Conservation (phyloP, 2,888 invertebrate genomes). For the Stenichneumon culpator region DNA sequence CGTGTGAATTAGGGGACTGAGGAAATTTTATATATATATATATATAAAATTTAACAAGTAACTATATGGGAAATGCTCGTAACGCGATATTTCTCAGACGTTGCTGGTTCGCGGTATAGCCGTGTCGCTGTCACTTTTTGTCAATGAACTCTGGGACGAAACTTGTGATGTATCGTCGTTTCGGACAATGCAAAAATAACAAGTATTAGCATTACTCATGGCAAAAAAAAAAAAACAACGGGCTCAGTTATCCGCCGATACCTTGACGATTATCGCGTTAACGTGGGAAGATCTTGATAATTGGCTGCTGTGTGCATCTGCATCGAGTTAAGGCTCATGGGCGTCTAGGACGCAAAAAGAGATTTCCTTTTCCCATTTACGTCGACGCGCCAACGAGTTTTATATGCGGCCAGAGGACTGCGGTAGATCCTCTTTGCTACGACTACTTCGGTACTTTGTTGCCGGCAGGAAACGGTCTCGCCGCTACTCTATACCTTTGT, state of each 20-base stretch:
- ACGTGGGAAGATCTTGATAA: constrained; percentile 75
- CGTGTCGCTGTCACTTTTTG: constrained; percentile 54
- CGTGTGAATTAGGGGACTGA: no score
- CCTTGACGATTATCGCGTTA: constrained; percentile 69
- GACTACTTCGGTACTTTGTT: constrained; percentile 1
- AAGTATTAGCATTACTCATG: constrained; percentile 43
- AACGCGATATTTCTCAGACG: constrained; percentile 41
- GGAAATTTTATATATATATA: not conserved
- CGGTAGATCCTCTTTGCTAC: constrained; percentile 57
- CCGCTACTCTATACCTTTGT: constrained; percentile 41
- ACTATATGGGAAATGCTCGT: constrained; percentile 3
- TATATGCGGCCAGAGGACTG: constrained; percentile 48
- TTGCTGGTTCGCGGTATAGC: not conserved
- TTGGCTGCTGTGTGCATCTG: constrained; percentile 69
- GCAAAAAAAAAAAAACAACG: constrained; percentile 23
- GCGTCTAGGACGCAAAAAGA: constrained; percentile 68
- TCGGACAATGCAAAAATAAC: constrained; percentile 57
- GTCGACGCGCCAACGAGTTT: constrained; percentile 69
- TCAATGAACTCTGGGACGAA: constrained; percentile 36
- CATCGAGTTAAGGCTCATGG: constrained; percentile 70
- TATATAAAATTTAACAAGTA: not conserved
- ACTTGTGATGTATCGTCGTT: constrained; percentile 48
- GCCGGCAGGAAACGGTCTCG: constrained; percentile 60
- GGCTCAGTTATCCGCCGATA: constrained; percentile 58
- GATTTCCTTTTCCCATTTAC: constrained; percentile 79